phyloP scores from a whole-genome alignment of 1,140 invertebrate species.

The Monomorium pharaonis region DNA sequence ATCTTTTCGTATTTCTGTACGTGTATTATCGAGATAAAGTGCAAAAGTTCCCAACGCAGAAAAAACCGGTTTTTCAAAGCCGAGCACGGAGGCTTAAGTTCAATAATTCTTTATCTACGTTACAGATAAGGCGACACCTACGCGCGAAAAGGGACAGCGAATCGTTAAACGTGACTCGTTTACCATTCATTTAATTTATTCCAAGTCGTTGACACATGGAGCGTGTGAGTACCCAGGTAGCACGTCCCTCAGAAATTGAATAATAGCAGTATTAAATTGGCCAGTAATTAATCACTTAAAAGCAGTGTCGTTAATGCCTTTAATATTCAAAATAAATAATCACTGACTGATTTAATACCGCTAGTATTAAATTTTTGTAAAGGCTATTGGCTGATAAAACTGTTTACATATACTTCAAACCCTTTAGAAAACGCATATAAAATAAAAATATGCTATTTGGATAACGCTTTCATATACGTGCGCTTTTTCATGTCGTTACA shows the following conservation, averaged over 20 bases:
- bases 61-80: not conserved
- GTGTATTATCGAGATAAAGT: not conserved
- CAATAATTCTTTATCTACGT: not conserved
- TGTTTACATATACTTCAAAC: no score
- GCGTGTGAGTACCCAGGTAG: no score
- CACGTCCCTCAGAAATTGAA: no score
- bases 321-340: no score
- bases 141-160: not conserved
- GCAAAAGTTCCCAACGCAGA: not conserved
- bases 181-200: not conserved
- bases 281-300: no score
- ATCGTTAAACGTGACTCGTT: not conserved
- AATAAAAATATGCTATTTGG: no score
- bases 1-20: not conserved
- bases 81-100: no score
- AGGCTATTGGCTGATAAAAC: not conserved
- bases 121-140: not conserved
- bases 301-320: no score
- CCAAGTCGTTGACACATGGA: not conserved
- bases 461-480: not conserved
- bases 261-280: no score
- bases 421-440: no score
- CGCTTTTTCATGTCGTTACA: not conserved
- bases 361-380: not conserved
- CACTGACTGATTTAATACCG: no score